Percentiles rank a stretch among this genome's conserved stretches.
Conservation (phyloP, 2,888 invertebrate genomes). For the Spatulosminthurus flaviceps region DNA sequence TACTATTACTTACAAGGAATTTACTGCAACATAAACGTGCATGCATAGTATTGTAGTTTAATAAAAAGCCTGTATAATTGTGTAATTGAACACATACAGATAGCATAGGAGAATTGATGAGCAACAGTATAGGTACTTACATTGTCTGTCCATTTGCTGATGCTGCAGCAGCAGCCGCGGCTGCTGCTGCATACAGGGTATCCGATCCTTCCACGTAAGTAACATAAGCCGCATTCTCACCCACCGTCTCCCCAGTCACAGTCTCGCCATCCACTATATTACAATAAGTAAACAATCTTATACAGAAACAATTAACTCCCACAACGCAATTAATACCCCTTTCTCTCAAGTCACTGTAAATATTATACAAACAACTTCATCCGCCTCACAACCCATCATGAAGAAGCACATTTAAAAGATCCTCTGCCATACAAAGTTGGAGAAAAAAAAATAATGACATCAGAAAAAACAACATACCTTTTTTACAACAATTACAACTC, state of each 20-base stretch:
- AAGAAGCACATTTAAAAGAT: not conserved
- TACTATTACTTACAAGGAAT: too few relatives aligned
- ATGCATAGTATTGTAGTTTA: too few relatives aligned
- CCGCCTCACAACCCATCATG: not conserved
- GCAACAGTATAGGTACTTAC: slow-evolving; percentile 67
- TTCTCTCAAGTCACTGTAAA: not conserved
- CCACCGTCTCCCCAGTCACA: slow-evolving; percentile 51
- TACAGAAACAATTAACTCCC: not conserved
- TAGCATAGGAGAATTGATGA: not conserved
- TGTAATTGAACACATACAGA: too few relatives aligned
- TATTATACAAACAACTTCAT: slow-evolving; percentile 3
- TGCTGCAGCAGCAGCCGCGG: slow-evolving; percentile 67
- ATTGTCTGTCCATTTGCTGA: slow-evolving; percentile 73
- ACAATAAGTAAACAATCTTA: slow-evolving; percentile 6
- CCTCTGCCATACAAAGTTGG: not conserved
- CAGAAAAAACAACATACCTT: not conserved
- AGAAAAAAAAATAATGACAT: not conserved
- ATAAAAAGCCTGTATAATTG: too few relatives aligned
- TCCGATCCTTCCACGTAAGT: slow-evolving; percentile 74
- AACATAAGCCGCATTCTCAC: slow-evolving; percentile 71
- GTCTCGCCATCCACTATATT: slow-evolving; percentile 64
- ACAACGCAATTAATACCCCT: not conserved
- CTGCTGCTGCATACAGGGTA: slow-evolving; percentile 67
- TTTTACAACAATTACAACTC: not conserved
- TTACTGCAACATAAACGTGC: too few relatives aligned